A percentile compares a stretch with the other conserved stretches of the same genome.
phyloP scores from a whole-genome alignment of 2,797 vertebrate species.

The Hydrolagus colliei region DNA sequence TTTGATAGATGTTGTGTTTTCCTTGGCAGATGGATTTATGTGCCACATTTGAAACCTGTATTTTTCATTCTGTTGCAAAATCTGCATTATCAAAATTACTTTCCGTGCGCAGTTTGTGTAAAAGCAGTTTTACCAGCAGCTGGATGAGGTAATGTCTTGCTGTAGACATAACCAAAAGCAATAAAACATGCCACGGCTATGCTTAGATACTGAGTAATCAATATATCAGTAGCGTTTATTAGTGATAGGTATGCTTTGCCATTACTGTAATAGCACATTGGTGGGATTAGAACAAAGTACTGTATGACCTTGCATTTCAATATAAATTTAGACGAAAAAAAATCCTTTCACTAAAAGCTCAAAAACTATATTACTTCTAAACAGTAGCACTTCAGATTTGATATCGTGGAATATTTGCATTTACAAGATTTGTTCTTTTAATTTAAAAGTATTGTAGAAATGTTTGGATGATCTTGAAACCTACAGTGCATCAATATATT shows the following conservation, averaged over 20 bases:
- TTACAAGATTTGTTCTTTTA: not conserved
- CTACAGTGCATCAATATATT: not conserved
- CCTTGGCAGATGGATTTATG: conserved; percentile 1
- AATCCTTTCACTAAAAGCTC: not conserved
- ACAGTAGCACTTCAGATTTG: not conserved
- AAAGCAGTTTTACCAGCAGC: conserved; percentile 10
- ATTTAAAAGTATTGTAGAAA: not conserved
- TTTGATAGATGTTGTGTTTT: not conserved
- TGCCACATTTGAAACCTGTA: conserved; percentile 6
- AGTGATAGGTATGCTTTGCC: not conserved
- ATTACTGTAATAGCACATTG: not conserved
- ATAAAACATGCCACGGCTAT: conserved; percentile 10
- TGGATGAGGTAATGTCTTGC: conserved; percentile 26
- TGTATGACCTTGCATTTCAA: not conserved
- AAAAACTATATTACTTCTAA: not conserved
- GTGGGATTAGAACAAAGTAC: not conserved
- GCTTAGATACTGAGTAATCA: conserved; percentile 18
- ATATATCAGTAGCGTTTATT: conserved; percentile 27
- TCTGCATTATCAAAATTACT: conserved; percentile 23
- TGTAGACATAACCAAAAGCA: conserved; percentile 23
- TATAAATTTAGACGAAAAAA: not conserved
- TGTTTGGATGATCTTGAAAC: not conserved
- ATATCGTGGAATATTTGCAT: not conserved
- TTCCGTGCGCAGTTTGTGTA: conserved; percentile 11
- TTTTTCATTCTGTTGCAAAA: conserved; percentile 19